phyloP scores from a whole-genome alignment of 2,113 vertebrate species.

The Athene cunicularia region DNA sequence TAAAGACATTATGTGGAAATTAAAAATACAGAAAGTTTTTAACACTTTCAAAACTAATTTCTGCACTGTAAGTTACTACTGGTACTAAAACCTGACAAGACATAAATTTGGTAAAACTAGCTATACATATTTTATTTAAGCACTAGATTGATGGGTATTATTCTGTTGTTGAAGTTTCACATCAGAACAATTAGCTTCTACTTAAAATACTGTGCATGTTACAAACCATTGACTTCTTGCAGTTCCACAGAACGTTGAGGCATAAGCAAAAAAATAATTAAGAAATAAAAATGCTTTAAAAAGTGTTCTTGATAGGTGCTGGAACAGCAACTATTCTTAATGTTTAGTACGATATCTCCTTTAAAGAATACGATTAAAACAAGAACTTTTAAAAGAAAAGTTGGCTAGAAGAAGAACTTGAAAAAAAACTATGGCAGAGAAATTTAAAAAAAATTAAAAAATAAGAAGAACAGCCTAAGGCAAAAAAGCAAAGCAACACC shows the following conservation, averaged over 20 bases:
- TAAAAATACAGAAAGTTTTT: neutral
- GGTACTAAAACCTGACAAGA: neutral
- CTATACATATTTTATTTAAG: neutral
- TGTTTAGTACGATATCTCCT: neutral
- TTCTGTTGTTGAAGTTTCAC: neutral
- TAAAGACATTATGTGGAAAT: neutral
- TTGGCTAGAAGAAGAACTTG: neutral
- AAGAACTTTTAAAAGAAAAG: neutral
- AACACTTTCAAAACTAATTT: neutral
- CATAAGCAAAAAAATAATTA: neutral
- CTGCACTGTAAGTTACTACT: neutral
- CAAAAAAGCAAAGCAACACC: neutral
- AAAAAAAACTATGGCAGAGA: neutral
- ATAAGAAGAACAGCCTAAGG: neutral
- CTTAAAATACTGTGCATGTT: neutral
- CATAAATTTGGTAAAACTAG: neutral
- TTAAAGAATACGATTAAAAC: neutral
- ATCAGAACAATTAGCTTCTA: neutral
- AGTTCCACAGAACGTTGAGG: neutral
- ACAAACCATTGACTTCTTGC: neutral
- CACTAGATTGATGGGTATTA: neutral
- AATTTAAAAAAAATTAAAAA: neutral
- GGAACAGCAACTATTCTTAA: neutral
- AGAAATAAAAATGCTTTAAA: neutral
- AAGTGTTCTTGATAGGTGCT: neutral